These are phyloP conservation scores for Parapristionchus giblindavisi DNA, from an alignment of 2,888 invertebrate genomes.

Conservation along the genomic window DNA sequence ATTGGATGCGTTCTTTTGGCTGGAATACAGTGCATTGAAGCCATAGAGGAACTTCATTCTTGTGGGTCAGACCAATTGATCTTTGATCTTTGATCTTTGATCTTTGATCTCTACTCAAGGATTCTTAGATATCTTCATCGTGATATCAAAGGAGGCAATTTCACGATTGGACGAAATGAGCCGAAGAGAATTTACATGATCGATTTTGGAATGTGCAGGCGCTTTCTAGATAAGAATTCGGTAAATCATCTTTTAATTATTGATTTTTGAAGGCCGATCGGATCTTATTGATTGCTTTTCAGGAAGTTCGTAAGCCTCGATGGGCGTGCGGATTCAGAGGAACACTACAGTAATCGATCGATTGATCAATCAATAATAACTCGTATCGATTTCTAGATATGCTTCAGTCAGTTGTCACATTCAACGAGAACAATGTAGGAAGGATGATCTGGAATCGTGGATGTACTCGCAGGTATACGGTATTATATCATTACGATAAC, in stretches of 20 bases:
- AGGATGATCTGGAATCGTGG: conserved; percentile 62
- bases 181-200: conserved; percentile 43
- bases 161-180: conserved; percentile 44
- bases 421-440: conserved; percentile 53
- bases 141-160: conserved; percentile 47
- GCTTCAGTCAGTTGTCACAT: conserved; percentile 51
- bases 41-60: conserved; percentile 55
- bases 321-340: conserved; percentile 51
- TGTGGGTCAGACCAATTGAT: conserved; percentile 29
- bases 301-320: conserved; percentile 41
- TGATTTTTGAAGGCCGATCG: not conserved
- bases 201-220: conserved; percentile 51
- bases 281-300: not conserved
- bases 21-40: conserved; percentile 55
- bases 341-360: conserved; percentile 45
- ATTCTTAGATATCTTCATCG: too few relatives aligned
- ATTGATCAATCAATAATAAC: not conserved
- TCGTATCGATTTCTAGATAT: conserved; percentile 37
- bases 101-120: too few relatives aligned
- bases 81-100: too few relatives aligned
- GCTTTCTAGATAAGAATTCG: conserved; percentile 40
- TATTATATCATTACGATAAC: too few relatives aligned
- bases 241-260: not conserved
- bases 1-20: conserved; percentile 47
- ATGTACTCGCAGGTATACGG: conserved; percentile 52